Conservation (phyloP, 1,140 invertebrate genomes). For the Bemisia tabaci region DNA sequence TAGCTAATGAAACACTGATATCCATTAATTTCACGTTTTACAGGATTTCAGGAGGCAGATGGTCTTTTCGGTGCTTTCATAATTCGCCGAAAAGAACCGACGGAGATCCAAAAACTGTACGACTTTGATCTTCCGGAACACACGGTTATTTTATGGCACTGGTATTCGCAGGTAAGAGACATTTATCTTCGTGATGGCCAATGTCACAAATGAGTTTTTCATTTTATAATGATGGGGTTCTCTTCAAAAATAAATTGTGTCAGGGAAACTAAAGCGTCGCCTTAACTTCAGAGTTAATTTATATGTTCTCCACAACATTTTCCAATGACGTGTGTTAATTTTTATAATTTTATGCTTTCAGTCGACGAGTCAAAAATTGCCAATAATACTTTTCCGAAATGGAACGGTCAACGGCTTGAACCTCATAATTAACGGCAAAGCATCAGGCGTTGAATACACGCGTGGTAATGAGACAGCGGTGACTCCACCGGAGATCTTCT, state of each 20-base stretch:
- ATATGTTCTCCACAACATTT: no score
- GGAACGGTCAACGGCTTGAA: slow-evolving; percentile 14
- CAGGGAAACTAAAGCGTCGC: no score
- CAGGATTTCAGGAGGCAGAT: slow-evolving; percentile 35
- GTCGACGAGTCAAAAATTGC: slow-evolving; percentile 5
- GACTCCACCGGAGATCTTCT: slow-evolving; percentile 16
- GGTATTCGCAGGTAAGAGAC: slow-evolving; percentile 17
- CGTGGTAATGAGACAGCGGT: slow-evolving; percentile 4
- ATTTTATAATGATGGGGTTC: no score
- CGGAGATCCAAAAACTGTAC: slow-evolving; percentile 31
- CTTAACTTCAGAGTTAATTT: no score
- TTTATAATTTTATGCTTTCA: no score
- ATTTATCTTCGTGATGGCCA: neutral
- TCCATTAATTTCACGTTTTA: no score
- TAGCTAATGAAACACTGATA: no score
- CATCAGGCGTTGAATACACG: slow-evolving; percentile 10
- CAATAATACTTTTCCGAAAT: slow-evolving; percentile 14
- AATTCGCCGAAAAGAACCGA: slow-evolving; percentile 29
- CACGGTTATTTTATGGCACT: slow-evolving; percentile 27
- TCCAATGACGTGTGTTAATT: no score
- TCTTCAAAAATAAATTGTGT: no score
- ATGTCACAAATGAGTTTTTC: neutral
- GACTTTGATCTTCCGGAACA: slow-evolving; percentile 38
- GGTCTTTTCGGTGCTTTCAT: slow-evolving; percentile 40
- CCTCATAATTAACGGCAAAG: slow-evolving; percentile 34